These are phyloP conservation scores for Danio kyathit DNA, from an alignment of 2,797 vertebrate genomes.

Conservation along the genomic window DNA sequence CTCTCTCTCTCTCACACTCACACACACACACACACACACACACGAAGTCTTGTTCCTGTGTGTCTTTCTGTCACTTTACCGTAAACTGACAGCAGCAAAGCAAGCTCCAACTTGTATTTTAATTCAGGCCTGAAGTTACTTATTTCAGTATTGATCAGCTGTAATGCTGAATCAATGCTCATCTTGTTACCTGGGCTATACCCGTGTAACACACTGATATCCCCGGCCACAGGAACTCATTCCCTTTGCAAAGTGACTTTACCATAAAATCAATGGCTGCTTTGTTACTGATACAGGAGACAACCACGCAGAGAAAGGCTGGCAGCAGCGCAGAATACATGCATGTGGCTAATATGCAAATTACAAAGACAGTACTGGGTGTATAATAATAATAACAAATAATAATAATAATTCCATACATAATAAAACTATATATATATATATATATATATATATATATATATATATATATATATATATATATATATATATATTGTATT, in stretches of 20 bases:
- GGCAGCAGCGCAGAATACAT: conserved; percentile 46
- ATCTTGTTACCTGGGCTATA: conserved; percentile 98
- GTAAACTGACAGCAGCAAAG: conserved; percentile 85
- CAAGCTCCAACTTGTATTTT: conserved; percentile 90
- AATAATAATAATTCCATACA: background rate
- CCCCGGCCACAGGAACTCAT: conserved; percentile 94
- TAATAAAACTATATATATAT: background rate
- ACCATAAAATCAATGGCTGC: conserved; percentile 95
- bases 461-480: too few species aligned
- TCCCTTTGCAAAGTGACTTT: conserved; percentile 97
- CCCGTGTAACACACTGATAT: conserved; percentile 98
- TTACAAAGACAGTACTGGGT: background rate
- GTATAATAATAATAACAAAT: background rate
- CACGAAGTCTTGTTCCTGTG: conserved; percentile 20
- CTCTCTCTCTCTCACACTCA: too few species aligned
- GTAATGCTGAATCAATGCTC: conserved; percentile 99
- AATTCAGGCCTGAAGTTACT: conserved; percentile 98
- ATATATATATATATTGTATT: too few species aligned
- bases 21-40: conserved; percentile 36
- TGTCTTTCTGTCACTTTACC: conserved; percentile 82
- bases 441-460: too few species aligned
- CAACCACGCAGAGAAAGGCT: conserved; percentile 78
- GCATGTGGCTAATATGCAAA: conserved; percentile 43
- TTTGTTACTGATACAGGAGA: conserved; percentile 90
- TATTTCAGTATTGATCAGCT: conserved; percentile 99